phyloP scores from a whole-genome alignment of 2,888 invertebrate genomes.

The Clusia tigrina region DNA sequence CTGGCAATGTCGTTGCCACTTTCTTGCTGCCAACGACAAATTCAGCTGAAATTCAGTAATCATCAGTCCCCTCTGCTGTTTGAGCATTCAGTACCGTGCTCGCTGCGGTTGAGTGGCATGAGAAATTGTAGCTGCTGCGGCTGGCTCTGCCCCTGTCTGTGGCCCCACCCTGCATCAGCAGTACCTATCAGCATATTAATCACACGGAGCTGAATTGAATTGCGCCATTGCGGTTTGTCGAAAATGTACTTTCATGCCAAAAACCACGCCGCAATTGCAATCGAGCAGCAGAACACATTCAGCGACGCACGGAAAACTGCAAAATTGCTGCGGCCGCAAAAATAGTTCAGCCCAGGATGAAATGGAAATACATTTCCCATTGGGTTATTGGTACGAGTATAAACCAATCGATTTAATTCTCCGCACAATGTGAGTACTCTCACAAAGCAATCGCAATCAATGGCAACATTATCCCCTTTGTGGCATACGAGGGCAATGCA shows the following conservation, averaged over 20 bases:
- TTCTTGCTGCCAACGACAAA: constrained; percentile 1
- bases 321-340: too few species aligned
- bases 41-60: constrained; percentile 29
- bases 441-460: too few species aligned
- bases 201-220: not conserved
- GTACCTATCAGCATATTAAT: constrained; percentile 21
- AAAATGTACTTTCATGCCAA: constrained; percentile 16
- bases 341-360: too few species aligned
- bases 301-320: too few species aligned
- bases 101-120: constrained; percentile 29
- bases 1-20: constrained; percentile 1
- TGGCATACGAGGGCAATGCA: too few species aligned
- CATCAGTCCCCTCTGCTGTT: constrained; percentile 20
- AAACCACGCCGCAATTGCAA: not conserved
- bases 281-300: too few species aligned
- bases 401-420: too few species aligned
- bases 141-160: not conserved
- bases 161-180: too few species aligned
- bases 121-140: constrained; percentile 22
- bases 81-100: constrained; percentile 9
- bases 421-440: too few species aligned
- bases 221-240: constrained; percentile 15
- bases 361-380: too few species aligned
- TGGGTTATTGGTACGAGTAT: too few species aligned
- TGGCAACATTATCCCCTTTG: too few species aligned